Evolutionary conservation across 2,797 vertebrate species (phyloP), one percentile per base, ranked within the genome.

Genomic region (Gobionotothen gibberifrons): DNA sequence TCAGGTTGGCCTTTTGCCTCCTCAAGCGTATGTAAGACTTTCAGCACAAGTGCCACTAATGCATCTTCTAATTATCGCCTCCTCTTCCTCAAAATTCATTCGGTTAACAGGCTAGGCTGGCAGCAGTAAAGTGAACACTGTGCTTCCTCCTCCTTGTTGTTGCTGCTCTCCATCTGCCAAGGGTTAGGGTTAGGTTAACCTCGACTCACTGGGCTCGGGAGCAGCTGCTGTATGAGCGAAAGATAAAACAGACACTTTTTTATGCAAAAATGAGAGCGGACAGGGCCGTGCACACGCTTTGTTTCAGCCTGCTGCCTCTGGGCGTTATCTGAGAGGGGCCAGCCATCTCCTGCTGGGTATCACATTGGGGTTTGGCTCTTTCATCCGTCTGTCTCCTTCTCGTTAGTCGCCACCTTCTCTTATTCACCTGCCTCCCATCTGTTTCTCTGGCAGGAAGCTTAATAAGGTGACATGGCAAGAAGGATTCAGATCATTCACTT

Each of bases 321-420:
- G 57, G 14, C 63, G 89, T 83, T 67, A 92, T 73, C 74, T 71
- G 90, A 91, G 88, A 73, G 69, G 70, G 68, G 74, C 72, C 76
- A 63, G 53, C 1, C 53, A 74, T 68, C 89, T 82, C 76, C 85
- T 48, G 77, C 78, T 47, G 82, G 52, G 84, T 63, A 44, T 76
- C 78, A 86, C 43, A 84, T 86, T 69, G 74, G 52, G 69, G 82
- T 83, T 58, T 73, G 78, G 68, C 70, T 74, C 65, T 83, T 81
- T 70, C 69, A 73, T 80, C 70, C 42, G 1, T 71, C 62, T 58
- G 29, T 68, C 54, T 59, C 36, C 52, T 42, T 78, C 9, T 13
- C 15, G 29, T 2, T 1, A 21, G n/a, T 10, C 21, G 11, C 44
- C 49, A 48, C 44, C 22, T 14, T n/a, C 36, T 75, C 14, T 70